Conservation (phyloP, 1,140 invertebrate genomes). For the Drosophila parvula region DNA sequence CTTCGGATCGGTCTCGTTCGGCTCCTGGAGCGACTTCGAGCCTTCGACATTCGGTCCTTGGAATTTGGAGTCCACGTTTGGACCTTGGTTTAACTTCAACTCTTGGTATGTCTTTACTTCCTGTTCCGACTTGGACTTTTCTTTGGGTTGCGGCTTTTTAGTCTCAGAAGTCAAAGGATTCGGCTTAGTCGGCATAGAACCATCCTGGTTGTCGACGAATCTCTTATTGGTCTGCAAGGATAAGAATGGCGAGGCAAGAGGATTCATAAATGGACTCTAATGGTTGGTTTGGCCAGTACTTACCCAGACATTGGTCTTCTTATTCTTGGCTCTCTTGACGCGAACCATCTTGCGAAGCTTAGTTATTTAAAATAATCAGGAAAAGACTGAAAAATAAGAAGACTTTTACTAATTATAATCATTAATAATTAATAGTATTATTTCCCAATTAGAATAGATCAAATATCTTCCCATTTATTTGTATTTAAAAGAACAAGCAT, state of each 20-base stretch:
- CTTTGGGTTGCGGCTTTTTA: not conserved
- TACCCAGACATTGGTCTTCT: not conserved
- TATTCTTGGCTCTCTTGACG: not conserved
- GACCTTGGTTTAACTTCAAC: not conserved
- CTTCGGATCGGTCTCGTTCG: too few relatives aligned
- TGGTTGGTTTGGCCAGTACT: not conserved
- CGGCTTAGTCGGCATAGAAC: not conserved
- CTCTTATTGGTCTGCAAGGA: not conserved
- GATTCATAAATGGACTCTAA: not conserved
- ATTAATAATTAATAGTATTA: not conserved
- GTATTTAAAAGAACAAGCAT: too few relatives aligned
- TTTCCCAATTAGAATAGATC: not conserved
- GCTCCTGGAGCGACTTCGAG: not conserved
- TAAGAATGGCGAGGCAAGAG: not conserved
- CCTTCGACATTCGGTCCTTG: not conserved
- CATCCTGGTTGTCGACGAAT: not conserved
- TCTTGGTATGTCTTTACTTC: not conserved
- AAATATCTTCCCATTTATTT: not conserved
- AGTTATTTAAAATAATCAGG: not conserved
- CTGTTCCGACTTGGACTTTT: not conserved
- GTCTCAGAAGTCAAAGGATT: not conserved
- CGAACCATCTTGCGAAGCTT: slow-evolving; percentile 1
- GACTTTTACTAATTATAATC: not conserved
- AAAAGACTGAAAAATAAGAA: not conserved
- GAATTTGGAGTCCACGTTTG: not conserved